Evolutionary conservation across 2,888 invertebrate species (phyloP), one percentile per base, ranked within the genome.

Genomic region (Pilophorus perplexus): DNA sequence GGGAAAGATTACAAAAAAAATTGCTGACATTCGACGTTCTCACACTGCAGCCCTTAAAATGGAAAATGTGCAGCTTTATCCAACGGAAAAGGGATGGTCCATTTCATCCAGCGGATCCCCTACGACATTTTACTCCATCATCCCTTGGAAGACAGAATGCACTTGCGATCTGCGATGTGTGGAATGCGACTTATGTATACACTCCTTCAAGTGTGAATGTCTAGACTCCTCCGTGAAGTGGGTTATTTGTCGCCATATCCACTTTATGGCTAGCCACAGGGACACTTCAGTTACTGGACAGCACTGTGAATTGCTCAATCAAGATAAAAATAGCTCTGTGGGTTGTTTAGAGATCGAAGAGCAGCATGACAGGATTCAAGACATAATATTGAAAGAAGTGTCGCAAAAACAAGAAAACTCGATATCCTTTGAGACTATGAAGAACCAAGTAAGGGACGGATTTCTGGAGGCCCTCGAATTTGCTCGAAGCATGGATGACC

Each of bases 401-500:
- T 42, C 8, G 6, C 42, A 42, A 42, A 6, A 42, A 14, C 42
- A 8, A n/a, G 42, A 14, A n/a, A 8, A 8, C 42, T 6, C 14
- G 5, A 42, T 14, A 5, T 10, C 42, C 8, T 42, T 42, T 42
- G 42, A 42, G 42, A 42, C 42, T 6, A 42, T 6, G 42, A 42
- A 42, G 42, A 42, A 42, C 6, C 5, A 10, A 14, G 14, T 42
- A 42, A 10, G 5, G 42, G 42, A 42, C 42, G 14, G 4, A 14
- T 42, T 42, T 42, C 42, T 6, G 14, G 42, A 8, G 5, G 42
- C 42, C 14, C 42, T 42, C 14, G 42, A 42, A 42, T 42, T 42
- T 14, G 8, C 42, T 42, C 42, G 42, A 6, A 42, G 42, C 14
- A 42, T 42, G 42, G 42, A 42, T 20, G 48, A 48, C 48, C 48